Percentiles rank a stretch among this genome's conserved stretches.
These are phyloP conservation scores for Leptinotarsa tumamoca DNA, from an alignment of 2,888 invertebrate species.

Conservation along the genomic window DNA sequence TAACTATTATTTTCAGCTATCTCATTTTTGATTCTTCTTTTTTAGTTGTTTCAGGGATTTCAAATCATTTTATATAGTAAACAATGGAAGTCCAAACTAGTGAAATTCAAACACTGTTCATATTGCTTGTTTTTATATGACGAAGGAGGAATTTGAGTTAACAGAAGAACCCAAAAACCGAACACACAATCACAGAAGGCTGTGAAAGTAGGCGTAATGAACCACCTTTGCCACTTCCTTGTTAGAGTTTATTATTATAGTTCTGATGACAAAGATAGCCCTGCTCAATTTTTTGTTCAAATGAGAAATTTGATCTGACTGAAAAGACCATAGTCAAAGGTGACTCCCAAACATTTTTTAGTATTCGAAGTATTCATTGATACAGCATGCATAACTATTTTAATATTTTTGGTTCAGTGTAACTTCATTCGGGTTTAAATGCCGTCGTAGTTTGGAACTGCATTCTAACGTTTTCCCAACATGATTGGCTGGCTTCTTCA, in stretches of 20 bases:
- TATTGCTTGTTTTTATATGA: neutral
- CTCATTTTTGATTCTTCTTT: no score
- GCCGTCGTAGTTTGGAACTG: no score
- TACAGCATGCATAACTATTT: no score
- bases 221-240: neutral
- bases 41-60: no score
- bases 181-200: neutral
- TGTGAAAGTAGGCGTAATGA: slow-evolving; percentile 8
- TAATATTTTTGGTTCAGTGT: no score
- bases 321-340: slow-evolving; percentile 2
- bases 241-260: slow-evolving; percentile 9
- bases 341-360: neutral
- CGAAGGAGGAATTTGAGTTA: neutral
- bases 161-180: slow-evolving; percentile 6
- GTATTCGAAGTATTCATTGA: neutral
- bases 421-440: no score
- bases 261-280: slow-evolving; percentile 6
- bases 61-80: no score
- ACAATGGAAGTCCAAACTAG: no score
- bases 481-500: no score
- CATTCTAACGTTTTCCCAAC: no score
- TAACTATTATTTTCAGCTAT: no score
- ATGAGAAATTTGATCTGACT: slow-evolving; percentile 1
- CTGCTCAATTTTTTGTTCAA: neutral
- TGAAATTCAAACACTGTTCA: neutral